A percentile compares a stretch with the other conserved stretches of the same genome.
Evolutionary conservation across 2,797 vertebrate genomes (phyloP).

Genomic region (Tapera naevia): DNA sequence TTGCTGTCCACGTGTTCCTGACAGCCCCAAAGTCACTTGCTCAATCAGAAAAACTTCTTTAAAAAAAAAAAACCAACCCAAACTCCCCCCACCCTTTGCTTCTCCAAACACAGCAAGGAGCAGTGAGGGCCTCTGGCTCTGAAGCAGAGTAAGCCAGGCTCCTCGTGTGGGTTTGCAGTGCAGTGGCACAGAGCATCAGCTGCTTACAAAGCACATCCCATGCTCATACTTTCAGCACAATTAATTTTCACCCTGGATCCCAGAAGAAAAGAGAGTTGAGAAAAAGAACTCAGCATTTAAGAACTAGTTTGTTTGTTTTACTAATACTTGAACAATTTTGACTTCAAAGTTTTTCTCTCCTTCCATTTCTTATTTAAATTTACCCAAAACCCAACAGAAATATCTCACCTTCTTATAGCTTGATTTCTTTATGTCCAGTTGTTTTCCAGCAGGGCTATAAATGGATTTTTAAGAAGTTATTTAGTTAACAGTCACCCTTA

Average conservation of each 20-base stretch:
- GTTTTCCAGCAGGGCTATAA: constrained; percentile 58
- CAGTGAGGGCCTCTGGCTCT: background rate
- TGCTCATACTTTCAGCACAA: background rate
- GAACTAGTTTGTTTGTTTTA: background rate
- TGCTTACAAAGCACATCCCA: background rate
- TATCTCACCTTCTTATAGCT: constrained; percentile 94
- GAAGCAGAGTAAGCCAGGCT: background rate
- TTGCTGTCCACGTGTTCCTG: background rate
- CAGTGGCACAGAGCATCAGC: background rate
- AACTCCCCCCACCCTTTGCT: background rate
- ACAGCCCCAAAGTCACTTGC: background rate
- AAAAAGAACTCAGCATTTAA: background rate
- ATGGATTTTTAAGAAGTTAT: constrained; percentile 33
- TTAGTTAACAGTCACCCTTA: constrained; percentile 8
- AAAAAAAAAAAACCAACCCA: background rate
- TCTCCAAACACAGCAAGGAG: background rate
- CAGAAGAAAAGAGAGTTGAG: background rate
- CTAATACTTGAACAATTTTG: background rate
- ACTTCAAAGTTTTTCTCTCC: background rate
- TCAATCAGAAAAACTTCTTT: background rate
- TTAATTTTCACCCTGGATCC: background rate
- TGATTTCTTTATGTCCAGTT: constrained; percentile 94
- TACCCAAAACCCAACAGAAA: background rate
- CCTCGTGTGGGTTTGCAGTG: background rate
- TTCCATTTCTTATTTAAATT: background rate